Evolutionary conservation across 2,888 invertebrate species (phyloP), one percentile per base, ranked within the genome.

Genomic region (Gnatocerus cornutus): DNA sequence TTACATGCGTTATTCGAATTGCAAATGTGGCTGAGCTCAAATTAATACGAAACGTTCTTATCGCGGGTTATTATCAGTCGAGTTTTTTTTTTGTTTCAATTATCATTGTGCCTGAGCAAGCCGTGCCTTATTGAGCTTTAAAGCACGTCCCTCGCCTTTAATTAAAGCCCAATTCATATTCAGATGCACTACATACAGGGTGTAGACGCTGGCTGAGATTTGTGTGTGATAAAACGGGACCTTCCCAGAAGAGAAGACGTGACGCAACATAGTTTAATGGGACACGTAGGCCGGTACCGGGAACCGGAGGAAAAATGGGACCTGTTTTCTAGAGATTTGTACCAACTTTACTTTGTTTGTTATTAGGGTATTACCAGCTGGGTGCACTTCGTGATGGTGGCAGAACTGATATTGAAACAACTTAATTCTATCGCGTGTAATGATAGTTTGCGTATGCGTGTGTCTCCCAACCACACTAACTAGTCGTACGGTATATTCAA

Each of bases 391-490:
- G 63, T 68, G 41, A 68, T 48, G 46, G 50, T 58, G 56, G 63
- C 53, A 50, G 56, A 58, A 48, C 37, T 58, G 68, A 69, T 65
- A 71, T 65, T 39, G 58, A 68, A 69, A 73, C 73, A 45, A 73
- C 59, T 73, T 71, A 73, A 71, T 73, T 71, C 67, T 55, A 73
- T 43, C 53, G 29, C 29, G 10, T 12, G 45, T 46, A 73, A 73
- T 73, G 69, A 69, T 71, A 68, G 69, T 73, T 71, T 69, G 65
- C 70, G 67, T 71, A 73, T 71, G 73, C 73, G 66, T 72, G 71
- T 62, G 52, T 59, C 50, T 61, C 58, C 48, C 29, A 8, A 59
- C 68, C 48, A 48, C 68, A 56, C 62, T 68, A 68, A 65, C 66
- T 61, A 55, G 27, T 50, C 61, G 45, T 68, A 71, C 71, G 68